Conservation (phyloP, 1,140 invertebrate species). For the Sminthurides bifidus region DNA sequence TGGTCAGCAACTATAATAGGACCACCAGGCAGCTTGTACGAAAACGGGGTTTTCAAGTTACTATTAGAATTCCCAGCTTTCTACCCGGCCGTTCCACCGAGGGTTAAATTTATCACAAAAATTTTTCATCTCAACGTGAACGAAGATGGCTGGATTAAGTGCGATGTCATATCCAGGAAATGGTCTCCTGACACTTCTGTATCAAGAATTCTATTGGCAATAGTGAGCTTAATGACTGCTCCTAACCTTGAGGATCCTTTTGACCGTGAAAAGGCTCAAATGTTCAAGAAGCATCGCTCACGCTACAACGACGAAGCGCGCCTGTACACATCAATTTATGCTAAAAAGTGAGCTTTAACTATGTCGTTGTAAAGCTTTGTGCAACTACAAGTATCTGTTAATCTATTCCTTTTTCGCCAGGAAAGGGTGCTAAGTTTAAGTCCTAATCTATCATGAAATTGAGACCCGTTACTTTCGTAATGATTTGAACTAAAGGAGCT, state of each 20-base stretch:
- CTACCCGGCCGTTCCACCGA: constrained; percentile 4
- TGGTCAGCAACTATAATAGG: constrained; percentile 5
- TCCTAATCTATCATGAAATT: no score
- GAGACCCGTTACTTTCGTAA: no score
- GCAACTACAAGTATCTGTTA: no score
- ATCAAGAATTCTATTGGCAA: neutral
- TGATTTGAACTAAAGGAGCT: no score
- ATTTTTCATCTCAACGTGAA: constrained; percentile 5
- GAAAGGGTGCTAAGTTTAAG: no score
- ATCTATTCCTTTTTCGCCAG: no score
- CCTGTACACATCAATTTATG: constrained; percentile 2
- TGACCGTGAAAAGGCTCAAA: neutral
- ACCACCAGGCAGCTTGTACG: neutral
- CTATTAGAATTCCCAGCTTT: constrained; percentile 7
- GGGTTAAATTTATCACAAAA: constrained; percentile 3
- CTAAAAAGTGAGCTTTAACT: constrained; percentile 1
- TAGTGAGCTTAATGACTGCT: neutral
- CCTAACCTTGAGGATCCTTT: constrained; percentile 3
- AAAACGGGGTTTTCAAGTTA: constrained; percentile 1
- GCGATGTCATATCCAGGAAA: neutral
- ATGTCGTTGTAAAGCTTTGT: no score
- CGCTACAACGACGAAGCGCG: neutral
- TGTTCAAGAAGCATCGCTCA: neutral
- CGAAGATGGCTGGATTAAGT: constrained; percentile 4
- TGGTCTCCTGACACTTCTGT: constrained; percentile 6